Conservation (phyloP, 2,888 invertebrate species). For the Drosophila monieri region DNA sequence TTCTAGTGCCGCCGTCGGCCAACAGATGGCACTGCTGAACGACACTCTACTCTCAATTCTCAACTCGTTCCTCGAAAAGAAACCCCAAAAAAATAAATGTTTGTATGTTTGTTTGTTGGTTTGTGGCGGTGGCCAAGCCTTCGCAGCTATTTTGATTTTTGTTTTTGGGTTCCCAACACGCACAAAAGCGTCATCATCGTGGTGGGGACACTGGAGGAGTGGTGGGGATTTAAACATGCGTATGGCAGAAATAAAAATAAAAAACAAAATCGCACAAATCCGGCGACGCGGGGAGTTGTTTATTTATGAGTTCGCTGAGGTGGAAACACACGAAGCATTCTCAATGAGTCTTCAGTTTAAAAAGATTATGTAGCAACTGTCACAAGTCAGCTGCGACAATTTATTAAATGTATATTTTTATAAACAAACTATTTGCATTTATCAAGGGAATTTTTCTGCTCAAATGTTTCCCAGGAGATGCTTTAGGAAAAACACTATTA, state of each 20-base stretch:
- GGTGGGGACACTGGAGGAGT: background rate
- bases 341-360: conserved; percentile 46
- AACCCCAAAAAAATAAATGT: conserved; percentile 2
- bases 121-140: conserved; percentile 41
- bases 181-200: conserved; percentile 38
- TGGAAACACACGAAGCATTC: conserved; percentile 41
- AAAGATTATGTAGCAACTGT: conserved; percentile 38
- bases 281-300: conserved; percentile 38
- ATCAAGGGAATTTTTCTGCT: background rate
- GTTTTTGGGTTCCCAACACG: conserved; percentile 40
- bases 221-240: conserved; percentile 38
- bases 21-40: conserved; percentile 61
- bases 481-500: background rate
- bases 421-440: conserved; percentile 3
- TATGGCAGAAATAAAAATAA: conserved; percentile 14
- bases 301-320: conserved; percentile 55
- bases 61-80: conserved; percentile 8
- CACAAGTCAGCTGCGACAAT: conserved; percentile 15
- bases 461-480: background rate
- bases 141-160: conserved; percentile 29
- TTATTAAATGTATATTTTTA: conserved; percentile 7
- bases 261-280: conserved; percentile 38
- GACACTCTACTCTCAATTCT: conserved; percentile 10
- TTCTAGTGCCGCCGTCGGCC: conserved; percentile 53
- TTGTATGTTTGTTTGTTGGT: conserved; percentile 8